phyloP scores from a whole-genome alignment of 2,888 invertebrate species.

The Carterocephalus palaemon region DNA sequence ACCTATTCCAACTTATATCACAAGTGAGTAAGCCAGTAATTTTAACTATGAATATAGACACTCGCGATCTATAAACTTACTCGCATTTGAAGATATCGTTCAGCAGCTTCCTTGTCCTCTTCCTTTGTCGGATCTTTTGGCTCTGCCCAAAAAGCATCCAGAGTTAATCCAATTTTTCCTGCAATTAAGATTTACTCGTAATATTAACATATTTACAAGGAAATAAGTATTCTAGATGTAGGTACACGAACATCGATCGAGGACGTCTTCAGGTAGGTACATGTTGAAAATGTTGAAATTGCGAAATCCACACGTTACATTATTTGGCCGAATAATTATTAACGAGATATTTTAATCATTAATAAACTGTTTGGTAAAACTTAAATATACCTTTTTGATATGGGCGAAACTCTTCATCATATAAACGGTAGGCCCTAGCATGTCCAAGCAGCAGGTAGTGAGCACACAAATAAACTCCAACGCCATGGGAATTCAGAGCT shows the following conservation, averaged over 20 bases:
- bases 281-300: background rate
- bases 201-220: slow-evolving; percentile 4
- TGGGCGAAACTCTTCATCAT: slow-evolving; percentile 76
- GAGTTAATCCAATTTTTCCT: slow-evolving; percentile 80
- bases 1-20: too few species aligned
- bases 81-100: slow-evolving; percentile 75
- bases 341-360: too few species aligned
- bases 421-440: slow-evolving; percentile 80
- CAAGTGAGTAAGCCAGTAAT: too few species aligned
- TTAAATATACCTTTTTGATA: slow-evolving; percentile 65
- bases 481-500: slow-evolving; percentile 61
- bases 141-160: slow-evolving; percentile 77
- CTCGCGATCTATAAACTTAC: too few species aligned
- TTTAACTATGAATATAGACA: background rate
- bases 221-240: too few species aligned
- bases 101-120: slow-evolving; percentile 74
- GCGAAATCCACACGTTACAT: background rate
- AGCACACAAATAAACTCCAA: slow-evolving; percentile 80
- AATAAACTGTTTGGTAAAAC: too few species aligned
- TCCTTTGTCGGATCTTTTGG: slow-evolving; percentile 62
- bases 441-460: slow-evolving; percentile 83
- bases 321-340: too few species aligned
- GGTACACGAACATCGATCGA: too few species aligned
- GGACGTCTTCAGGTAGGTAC: too few species aligned
- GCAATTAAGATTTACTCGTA: slow-evolving; percentile 32